Evolutionary conservation across 2,797 vertebrate genomes (phyloP), one percentile per base, ranked within the genome.

Genomic region (Neosilurus mollespiculum): DNA sequence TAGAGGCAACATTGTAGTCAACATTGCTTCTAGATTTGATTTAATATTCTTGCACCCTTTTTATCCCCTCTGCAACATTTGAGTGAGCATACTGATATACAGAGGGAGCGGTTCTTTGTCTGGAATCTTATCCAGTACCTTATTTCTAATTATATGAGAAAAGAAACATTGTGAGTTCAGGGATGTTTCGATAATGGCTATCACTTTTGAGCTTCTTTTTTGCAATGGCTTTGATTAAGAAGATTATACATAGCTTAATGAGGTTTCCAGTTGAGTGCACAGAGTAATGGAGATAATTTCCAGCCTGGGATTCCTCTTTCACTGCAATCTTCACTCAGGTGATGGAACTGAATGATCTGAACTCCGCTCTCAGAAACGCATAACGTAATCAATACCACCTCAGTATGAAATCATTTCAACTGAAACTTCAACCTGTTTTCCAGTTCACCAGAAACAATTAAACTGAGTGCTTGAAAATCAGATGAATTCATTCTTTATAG

Each of bases 181-280:
- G 79, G 22, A 8, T 76, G 88, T 91, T 91, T 87, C 89, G 92
- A 93, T 92, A 92, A 91, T 84, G 89, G 90, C 92, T 89, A 91
- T 94, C 90, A 88, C 90, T 90, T 89, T 83, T 86, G 84, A 92
- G 90, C 91, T 92, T 90, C 58, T 77, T 89, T 43, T 92, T 91
- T 90, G 92, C 95, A 95, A 95, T 96, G 95, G 95, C 96, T 94
- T 95, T 97, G 96, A 97, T 97, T 96, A 97, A 96, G 94, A 96
- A 94, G 96, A 96, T 97, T 97, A 96, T 94, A 94, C 94, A 92
- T 93, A 94, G 93, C 95, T 96, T 96, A 97, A 98, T 98, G 95
- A 96, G 95, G 96, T 97, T 98, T 97, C 95, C 96, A 94, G 95
- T 95, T 94, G 93, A 94, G 93, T 95, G 95, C 94, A 93, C 92